Evolutionary conservation across 2,797 vertebrate genomes (phyloP).

Genomic region (Buphagus erythrorhynchus): DNA sequence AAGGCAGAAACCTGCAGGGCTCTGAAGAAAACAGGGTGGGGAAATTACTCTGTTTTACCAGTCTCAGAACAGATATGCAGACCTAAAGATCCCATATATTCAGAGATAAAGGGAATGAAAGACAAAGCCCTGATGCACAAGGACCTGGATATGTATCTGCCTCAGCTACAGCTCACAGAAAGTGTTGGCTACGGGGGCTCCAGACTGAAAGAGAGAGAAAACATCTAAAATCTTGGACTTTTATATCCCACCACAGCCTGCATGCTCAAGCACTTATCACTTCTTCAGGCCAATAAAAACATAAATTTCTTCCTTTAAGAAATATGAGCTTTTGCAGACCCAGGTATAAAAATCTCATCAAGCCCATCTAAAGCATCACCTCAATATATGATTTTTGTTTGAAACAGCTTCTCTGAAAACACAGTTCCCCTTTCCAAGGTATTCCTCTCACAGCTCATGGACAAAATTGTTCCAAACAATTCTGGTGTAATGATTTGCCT

Average conservation of each 20-base stretch:
- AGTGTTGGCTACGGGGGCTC: background rate
- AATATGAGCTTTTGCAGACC: background rate
- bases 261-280: fast-evolving
- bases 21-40: background rate
- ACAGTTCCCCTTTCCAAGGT: background rate
- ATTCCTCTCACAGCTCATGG: background rate
- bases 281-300: background rate
- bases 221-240: background rate
- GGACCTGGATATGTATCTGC: background rate
- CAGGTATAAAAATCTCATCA: background rate
- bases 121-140: background rate
- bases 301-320: background rate
- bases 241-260: background rate
- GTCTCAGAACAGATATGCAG: background rate
- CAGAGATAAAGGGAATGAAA: background rate
- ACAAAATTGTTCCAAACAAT: background rate
- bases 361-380: background rate
- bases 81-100: background rate
- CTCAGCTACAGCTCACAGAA: background rate
- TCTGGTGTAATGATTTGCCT: background rate
- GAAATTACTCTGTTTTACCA: background rate
- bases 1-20: background rate
- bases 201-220: background rate
- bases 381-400: background rate
- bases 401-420: background rate